These are phyloP conservation scores for Ciconia boyciana DNA, from an alignment of 2,113 vertebrate genomes.

Conservation along the genomic window DNA sequence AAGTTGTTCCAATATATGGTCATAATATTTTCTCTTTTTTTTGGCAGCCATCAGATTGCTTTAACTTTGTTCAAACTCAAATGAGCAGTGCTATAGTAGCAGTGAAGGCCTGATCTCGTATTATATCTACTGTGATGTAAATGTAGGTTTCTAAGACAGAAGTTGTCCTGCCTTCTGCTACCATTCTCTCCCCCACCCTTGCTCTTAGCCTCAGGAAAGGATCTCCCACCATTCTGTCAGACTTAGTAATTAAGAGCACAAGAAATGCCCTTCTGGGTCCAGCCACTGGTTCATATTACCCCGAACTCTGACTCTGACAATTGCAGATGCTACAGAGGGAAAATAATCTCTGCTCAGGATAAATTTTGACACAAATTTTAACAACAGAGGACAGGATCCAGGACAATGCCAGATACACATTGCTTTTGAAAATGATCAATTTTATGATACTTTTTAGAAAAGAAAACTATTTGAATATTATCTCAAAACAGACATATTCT, in stretches of 20 bases:
- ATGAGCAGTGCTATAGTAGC: neutral
- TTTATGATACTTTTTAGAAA: neutral
- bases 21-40: constrained; percentile 3
- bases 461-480: neutral
- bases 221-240: neutral
- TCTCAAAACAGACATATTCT: neutral
- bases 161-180: neutral
- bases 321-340: neutral
- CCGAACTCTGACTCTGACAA: neutral
- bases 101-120: neutral
- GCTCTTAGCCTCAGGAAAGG: neutral
- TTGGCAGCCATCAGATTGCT: neutral
- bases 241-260: neutral
- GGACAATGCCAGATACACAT: neutral
- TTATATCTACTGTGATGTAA: neutral
- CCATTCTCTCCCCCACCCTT: neutral
- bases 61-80: neutral
- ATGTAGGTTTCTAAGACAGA: neutral
- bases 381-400: neutral
- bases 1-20: neutral
- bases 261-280: neutral
- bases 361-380: neutral
- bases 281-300: neutral
- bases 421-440: neutral
- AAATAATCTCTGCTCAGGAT: neutral